Base-by-base conservation (phyloP, 2,113 vertebrate genomes). In the Heloderma charlesbogerti region DNA sequence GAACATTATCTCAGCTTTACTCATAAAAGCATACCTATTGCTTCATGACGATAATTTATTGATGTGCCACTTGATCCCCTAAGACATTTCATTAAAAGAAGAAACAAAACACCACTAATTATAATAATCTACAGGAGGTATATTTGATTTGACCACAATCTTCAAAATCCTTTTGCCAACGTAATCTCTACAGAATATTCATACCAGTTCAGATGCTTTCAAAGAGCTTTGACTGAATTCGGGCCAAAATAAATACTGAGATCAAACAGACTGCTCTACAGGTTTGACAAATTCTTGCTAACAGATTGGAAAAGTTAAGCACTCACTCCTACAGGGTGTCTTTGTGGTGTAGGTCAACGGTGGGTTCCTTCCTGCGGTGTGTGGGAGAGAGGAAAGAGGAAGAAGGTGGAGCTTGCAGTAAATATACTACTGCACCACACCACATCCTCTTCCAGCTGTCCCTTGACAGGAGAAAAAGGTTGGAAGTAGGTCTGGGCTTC, bases 31-130 rank as follows among this genome's bases (percentile, higher is more conserved):
- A 86, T 3, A 84, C 6, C n/a, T 40, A 27, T 89, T n/a, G 12
- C 43, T 79, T 81, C 31, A 92, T 48, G 54, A 45, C 77, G 88
- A 81, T 69, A 88, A 54, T 34, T 88, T 77, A n/a, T 31, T 84
- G 18, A 40, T 75, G 6, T 54, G 45, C 63, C 29, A 75, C 57
- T 84, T 88, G 34, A 78, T 43, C 45, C n/a, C 63, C 91, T 72
- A 87, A 90, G 63, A 43, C 15, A 91, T 71, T 85, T 90, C 74
- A 88, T 75, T 92, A 88, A 5, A 71, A 88, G 4, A 2, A 91
- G 45, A 80, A 85, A 93, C 4, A 79, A 92, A 90, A 54, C 79
- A 84, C 60, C 72, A 80, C 0, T 0, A 13, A 15, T 87, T 87
- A 81, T 91, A 0, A 89, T 1, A 0, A 89, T 1, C 40, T 13